Conservation (phyloP, 2,888 invertebrate genomes). For the Piscicola geometra region DNA sequence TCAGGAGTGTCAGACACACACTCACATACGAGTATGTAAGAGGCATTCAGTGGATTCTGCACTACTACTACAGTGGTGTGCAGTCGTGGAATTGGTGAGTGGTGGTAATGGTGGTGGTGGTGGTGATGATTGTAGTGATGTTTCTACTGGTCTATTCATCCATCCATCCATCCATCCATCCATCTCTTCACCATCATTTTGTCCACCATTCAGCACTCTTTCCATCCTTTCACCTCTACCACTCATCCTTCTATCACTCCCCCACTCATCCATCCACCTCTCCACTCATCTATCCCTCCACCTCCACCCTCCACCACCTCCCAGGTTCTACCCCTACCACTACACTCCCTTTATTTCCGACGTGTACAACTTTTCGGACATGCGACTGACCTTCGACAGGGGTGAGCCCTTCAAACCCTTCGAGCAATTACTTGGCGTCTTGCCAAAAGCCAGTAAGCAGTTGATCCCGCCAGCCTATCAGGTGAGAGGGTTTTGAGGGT, state of each 20-base stretch:
- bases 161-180: too few relatives aligned
- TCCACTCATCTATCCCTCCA: neutral
- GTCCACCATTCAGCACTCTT: too few relatives aligned
- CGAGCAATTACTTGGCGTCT: constrained; percentile 95
- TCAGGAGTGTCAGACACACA: constrained; percentile 71
- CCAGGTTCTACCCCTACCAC: constrained; percentile 78
- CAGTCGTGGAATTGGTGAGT: constrained; percentile 87
- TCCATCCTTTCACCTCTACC: too few relatives aligned
- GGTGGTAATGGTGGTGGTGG: neutral
- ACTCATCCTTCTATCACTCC: too few relatives aligned
- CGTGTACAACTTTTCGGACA: constrained; percentile 69
- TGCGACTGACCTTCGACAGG: constrained; percentile 75
- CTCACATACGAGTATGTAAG: constrained; percentile 84
- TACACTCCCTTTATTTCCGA: constrained; percentile 95
- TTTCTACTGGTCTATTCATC: too few relatives aligned
- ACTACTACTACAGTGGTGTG: constrained; percentile 93
- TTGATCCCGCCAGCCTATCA: constrained; percentile 89
- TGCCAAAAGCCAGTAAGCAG: constrained; percentile 89
- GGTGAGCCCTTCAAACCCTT: constrained; percentile 86
- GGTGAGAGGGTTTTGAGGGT: constrained; percentile 42
- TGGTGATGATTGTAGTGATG: neutral
- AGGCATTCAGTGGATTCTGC: constrained; percentile 91
- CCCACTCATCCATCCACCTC: neutral
- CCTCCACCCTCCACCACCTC: neutral
- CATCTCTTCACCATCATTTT: too few relatives aligned